Percentiles rank a stretch among this genome's conserved stretches.
These are phyloP conservation scores for Lithophane semibrunnea DNA, from an alignment of 2,888 invertebrate species.

Conservation along the genomic window DNA sequence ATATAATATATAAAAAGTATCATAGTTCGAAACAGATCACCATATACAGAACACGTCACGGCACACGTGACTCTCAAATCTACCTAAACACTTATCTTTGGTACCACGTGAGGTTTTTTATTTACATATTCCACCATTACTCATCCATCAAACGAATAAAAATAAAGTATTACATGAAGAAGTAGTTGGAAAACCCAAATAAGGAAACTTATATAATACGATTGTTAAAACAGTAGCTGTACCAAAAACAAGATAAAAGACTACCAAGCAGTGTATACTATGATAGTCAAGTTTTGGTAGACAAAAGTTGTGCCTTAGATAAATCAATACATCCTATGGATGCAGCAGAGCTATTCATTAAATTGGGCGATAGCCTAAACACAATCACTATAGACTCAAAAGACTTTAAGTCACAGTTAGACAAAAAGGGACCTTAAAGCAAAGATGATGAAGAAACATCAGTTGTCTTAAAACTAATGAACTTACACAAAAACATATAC, in stretches of 20 bases:
- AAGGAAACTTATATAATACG: not conserved
- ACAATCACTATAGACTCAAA: too few species aligned
- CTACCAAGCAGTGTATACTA: not conserved
- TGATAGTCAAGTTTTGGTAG: not conserved
- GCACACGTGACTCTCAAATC: conserved; percentile 26
- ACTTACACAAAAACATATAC: not conserved
- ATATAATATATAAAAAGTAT: not conserved
- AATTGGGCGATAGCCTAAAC: not conserved
- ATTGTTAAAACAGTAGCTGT: conserved; percentile 4
- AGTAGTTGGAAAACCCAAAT: not conserved
- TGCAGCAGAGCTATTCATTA: not conserved
- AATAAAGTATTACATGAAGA: not conserved
- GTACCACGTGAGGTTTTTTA: conserved; percentile 33
- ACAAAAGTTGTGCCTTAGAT: not conserved
- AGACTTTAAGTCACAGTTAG: not conserved
- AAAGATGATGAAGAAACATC: not conserved
- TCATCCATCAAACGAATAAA: conserved; percentile 20
- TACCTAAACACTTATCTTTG: conserved; percentile 31
- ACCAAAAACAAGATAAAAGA: not conserved
- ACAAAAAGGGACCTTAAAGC: not conserved
- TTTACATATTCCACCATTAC: conserved; percentile 18
- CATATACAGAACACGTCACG: conserved; percentile 24
- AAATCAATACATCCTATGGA: not conserved
- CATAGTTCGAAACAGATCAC: conserved; percentile 6
- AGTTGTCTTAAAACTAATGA: not conserved